phyloP scores from a whole-genome alignment of 2,888 invertebrate species.

The Himalopsyche japonica region DNA sequence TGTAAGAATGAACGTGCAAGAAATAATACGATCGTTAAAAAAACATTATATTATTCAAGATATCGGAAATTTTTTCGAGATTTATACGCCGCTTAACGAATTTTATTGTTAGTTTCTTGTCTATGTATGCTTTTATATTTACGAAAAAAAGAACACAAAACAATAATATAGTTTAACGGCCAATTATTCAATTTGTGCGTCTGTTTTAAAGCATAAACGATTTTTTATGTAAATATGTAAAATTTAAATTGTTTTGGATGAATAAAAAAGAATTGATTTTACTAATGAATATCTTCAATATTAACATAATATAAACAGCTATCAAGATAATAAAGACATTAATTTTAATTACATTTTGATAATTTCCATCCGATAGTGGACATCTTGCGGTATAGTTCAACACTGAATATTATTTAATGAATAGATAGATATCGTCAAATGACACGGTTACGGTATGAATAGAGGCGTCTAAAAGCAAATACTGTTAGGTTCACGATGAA shows the following conservation, averaged over 20 bases:
- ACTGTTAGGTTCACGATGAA: no score
- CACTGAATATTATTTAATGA: no score
- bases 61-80: background rate
- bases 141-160: background rate
- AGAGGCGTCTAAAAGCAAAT: no score
- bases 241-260: background rate
- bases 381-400: no score
- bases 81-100: background rate
- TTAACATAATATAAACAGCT: background rate
- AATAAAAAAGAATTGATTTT: background rate
- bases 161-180: background rate
- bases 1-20: background rate
- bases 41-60: background rate
- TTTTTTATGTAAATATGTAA: background rate
- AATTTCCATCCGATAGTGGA: no score
- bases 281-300: background rate
- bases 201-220: background rate
- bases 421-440: no score
- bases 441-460: no score
- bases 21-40: background rate
- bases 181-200: background rate
- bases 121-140: background rate
- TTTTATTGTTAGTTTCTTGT: background rate
- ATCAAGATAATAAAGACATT: no score
- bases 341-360: no score